phyloP scores from a whole-genome alignment of 2,113 vertebrate species.

The Tenebrosternarchus preto region DNA sequence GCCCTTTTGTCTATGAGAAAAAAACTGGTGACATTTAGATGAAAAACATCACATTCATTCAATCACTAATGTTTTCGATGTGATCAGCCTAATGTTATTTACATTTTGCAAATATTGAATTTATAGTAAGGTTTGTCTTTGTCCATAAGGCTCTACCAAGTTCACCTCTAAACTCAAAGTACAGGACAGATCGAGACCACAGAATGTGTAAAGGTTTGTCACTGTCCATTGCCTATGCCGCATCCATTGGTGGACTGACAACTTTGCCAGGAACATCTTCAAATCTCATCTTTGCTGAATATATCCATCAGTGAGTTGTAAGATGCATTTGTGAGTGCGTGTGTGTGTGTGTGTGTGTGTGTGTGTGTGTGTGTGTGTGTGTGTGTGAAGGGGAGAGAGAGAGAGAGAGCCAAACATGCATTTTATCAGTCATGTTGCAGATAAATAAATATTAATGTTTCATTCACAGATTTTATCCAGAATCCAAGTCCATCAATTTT shows the following conservation, averaged over 20 bases:
- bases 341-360: not conserved
- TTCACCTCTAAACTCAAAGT: conserved; percentile 55
- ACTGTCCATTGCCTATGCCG: conserved; percentile 85
- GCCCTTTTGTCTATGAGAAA: not conserved
- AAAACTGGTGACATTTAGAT: not conserved
- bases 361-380: conserved; percentile 2
- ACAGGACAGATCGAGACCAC: conserved; percentile 69
- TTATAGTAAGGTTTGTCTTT: not conserved
- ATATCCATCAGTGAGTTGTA: conserved; percentile 83
- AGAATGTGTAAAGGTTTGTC: conserved; percentile 88
- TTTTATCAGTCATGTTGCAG: not conserved
- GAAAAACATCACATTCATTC: no score
- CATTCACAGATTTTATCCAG: conserved; percentile 79
- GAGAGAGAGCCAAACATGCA: no score
- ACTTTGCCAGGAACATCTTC: conserved; percentile 91
- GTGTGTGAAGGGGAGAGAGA: no score
- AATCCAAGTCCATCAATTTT: conserved; percentile 84
- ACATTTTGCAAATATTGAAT: not conserved
- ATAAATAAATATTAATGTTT: not conserved
- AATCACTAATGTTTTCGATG: no score
- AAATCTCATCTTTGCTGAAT: conserved; percentile 89
- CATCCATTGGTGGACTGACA: conserved; percentile 87
- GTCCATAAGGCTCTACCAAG: conserved; percentile 43
- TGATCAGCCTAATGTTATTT: not conserved
- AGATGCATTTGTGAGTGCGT: not conserved